These are phyloP conservation scores for Lepisosteus oculatus DNA, from an alignment of 2,113 vertebrate species.

Conservation along the genomic window DNA sequence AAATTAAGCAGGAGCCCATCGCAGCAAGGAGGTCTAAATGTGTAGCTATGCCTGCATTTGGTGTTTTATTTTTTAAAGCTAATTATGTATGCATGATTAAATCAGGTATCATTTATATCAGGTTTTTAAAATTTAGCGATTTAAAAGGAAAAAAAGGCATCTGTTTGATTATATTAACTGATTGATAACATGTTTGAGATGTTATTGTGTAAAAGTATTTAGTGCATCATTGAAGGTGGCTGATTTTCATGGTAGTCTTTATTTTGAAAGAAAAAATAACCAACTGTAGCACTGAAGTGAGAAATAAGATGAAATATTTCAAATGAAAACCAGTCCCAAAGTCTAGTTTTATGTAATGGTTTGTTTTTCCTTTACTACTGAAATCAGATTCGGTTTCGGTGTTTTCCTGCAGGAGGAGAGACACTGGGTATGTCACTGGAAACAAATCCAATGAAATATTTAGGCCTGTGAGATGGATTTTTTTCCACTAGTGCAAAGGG, in stretches of 20 bases:
- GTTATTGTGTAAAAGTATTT: slow-evolving; percentile 49
- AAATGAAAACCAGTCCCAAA: too few species aligned
- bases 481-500: slow-evolving; percentile 49
- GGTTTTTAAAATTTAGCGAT: slow-evolving; percentile 29
- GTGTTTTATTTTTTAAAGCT: slow-evolving; percentile 42
- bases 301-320: too few species aligned
- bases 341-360: too few species aligned
- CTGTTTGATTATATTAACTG: slow-evolving; percentile 41
- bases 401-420: slow-evolving; percentile 48
- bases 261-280: slow-evolving; percentile 44
- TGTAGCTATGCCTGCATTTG: slow-evolving; percentile 25
- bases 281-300: slow-evolving; percentile 34
- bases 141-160: slow-evolving; percentile 31
- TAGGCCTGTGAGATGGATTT: slow-evolving; percentile 33
- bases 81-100: slow-evolving; percentile 45
- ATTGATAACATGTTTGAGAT: slow-evolving; percentile 44
- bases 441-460: slow-evolving; percentile 51
- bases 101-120: slow-evolving; percentile 45
- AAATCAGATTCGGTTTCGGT: slow-evolving; percentile 44
- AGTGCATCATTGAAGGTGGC: slow-evolving; percentile 51
- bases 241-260: slow-evolving; percentile 43
- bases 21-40: slow-evolving; percentile 55
- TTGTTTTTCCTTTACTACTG: too few species aligned
- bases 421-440: slow-evolving; percentile 43
- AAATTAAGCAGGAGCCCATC: slow-evolving; percentile 66